Evolutionary conservation across 2,113 vertebrate species (phyloP).

Genomic region (Agapornis roseicollis): DNA sequence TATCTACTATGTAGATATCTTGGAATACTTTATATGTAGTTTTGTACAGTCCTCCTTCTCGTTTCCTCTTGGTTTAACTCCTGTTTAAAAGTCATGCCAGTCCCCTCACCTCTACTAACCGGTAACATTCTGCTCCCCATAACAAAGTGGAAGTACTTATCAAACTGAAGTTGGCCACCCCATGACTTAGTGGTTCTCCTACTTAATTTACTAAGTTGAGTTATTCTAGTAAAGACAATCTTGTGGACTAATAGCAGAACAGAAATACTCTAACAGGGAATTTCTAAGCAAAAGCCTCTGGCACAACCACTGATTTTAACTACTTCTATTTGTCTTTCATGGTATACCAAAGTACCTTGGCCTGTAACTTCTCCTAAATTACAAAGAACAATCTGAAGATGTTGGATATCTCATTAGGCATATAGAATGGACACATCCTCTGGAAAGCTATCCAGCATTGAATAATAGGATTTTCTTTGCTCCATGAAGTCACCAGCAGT

Average conservation of each 20-base stretch:
- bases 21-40: neutral
- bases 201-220: neutral
- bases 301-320: neutral
- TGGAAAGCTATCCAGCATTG: neutral
- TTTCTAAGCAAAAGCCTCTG: neutral
- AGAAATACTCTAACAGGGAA: neutral
- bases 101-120: neutral
- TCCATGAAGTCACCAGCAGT: neutral
- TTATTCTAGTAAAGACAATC: neutral
- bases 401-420: neutral
- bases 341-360: neutral
- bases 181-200: neutral
- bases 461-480: neutral
- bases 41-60: neutral
- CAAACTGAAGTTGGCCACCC: neutral
- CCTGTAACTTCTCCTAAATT: neutral
- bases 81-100: neutral
- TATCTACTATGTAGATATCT: neutral
- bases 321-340: neutral
- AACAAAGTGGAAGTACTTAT: neutral
- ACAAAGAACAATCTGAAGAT: neutral
- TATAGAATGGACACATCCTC: neutral
- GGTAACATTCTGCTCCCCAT: neutral
- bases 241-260: neutral
- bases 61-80: neutral